These are phyloP conservation scores for Chrysogorgia sp. DNA, from an alignment of 92 coral and sea anemone genomes.

Conservation along the genomic window DNA sequence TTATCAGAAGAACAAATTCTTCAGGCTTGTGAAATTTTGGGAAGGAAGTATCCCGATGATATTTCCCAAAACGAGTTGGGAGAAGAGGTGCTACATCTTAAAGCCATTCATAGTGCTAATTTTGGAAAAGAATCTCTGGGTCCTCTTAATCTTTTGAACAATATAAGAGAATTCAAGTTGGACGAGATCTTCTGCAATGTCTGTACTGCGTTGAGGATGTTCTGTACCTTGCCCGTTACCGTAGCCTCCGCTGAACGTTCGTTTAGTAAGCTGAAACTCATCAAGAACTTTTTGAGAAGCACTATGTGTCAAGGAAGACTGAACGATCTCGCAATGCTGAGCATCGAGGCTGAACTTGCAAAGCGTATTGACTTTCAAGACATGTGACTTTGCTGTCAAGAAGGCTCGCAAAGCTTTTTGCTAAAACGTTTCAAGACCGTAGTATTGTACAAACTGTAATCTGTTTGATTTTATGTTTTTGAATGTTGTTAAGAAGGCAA, in stretches of 20 bases:
- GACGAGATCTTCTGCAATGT: constrained; percentile 14
- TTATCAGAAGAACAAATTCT: background rate
- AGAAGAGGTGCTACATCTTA: constrained; percentile 15
- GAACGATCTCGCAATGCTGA: constrained; percentile 20
- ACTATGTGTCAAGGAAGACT: constrained; percentile 30
- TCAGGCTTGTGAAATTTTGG: constrained; percentile 6
- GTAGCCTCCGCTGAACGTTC: too few species aligned
- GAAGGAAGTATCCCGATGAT: constrained; percentile 4
- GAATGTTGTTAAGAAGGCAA: too few species aligned
- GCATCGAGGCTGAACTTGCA: constrained; percentile 25
- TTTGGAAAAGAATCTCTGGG: background rate
- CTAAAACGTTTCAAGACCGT: too few species aligned
- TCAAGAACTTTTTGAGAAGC: too few species aligned
- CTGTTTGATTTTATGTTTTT: too few species aligned
- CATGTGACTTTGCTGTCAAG: background rate
- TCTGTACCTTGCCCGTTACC: too few species aligned
- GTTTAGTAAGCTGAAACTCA: too few species aligned
- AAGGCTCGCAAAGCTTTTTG: constrained; percentile 2
- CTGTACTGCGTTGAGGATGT: too few species aligned
- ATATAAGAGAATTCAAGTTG: background rate
- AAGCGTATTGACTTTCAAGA: constrained; percentile 5
- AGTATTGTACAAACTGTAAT: too few species aligned
- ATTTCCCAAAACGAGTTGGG: constrained; percentile 6
- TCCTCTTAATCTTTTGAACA: constrained; percentile 7
- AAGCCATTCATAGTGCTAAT: constrained; percentile 16